phyloP scores from a whole-genome alignment of 2,797 vertebrate species.

The Bradypus variegatus region DNA sequence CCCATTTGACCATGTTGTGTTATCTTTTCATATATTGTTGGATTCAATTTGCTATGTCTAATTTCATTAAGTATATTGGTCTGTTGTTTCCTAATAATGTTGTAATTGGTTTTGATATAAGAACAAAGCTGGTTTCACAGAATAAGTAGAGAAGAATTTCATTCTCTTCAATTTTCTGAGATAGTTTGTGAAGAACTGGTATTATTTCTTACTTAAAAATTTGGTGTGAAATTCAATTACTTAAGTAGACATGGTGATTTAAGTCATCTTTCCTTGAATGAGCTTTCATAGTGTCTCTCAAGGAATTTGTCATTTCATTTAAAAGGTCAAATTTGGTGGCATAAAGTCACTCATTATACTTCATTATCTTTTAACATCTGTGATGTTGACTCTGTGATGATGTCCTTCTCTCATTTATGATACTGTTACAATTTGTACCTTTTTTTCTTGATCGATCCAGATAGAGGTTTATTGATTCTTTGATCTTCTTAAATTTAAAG shows the following conservation, averaged over 20 bases:
- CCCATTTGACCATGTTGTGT: not conserved
- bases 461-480: not conserved
- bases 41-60: not conserved
- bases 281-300: not conserved
- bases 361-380: not conserved
- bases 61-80: not conserved
- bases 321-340: not conserved
- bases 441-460: not conserved
- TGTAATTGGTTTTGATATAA: not conserved
- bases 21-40: not conserved
- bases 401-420: not conserved
- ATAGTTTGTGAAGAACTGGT: not conserved
- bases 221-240: not conserved
- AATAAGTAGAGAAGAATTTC: not conserved
- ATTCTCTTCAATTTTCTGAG: constrained; percentile 13
- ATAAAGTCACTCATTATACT: not conserved
- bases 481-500: not conserved
- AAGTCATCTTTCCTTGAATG: not conserved
- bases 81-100: constrained; percentile 2
- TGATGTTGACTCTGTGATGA: not conserved
- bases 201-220: not conserved
- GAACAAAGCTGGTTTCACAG: not conserved
- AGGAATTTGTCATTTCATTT: not conserved
- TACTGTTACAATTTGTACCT: not conserved
- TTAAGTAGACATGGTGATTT: not conserved